phyloP scores from a whole-genome alignment of 2,797 vertebrate genomes.

The Saguinus oedipus region DNA sequence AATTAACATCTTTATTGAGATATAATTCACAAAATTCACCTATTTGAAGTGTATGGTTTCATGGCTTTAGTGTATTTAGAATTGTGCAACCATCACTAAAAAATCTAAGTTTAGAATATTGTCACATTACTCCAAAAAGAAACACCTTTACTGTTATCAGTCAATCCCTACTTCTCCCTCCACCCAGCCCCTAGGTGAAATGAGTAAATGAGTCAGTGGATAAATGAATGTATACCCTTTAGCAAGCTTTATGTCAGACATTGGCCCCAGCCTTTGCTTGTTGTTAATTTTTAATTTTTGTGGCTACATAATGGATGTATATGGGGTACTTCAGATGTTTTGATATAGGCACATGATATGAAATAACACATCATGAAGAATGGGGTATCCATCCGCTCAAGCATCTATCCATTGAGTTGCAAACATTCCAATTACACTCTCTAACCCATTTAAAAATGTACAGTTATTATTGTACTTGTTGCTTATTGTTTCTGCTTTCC shows the following conservation, averaged over 20 bases:
- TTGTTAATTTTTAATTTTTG: background rate
- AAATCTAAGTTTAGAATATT: background rate
- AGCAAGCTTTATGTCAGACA: accelerated
- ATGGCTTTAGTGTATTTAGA: background rate
- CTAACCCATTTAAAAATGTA: background rate
- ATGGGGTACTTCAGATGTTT: background rate
- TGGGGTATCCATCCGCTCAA: background rate
- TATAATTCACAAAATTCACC: background rate
- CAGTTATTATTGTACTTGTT: background rate
- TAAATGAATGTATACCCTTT: background rate
- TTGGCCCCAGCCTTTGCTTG: background rate
- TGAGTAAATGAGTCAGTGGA: background rate
- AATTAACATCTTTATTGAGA: background rate
- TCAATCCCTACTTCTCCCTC: no score
- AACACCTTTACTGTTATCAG: background rate
- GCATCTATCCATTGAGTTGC: background rate
- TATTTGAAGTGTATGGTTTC: background rate
- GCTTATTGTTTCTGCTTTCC: background rate
- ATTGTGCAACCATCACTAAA: background rate
- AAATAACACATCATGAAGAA: background rate
- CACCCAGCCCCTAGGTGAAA: background rate
- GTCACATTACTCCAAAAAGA: background rate
- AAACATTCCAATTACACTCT: background rate
- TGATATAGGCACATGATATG: background rate
- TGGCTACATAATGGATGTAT: background rate